phyloP scores from a whole-genome alignment of 2,113 vertebrate genomes.

The Gopherus flavomarginatus region DNA sequence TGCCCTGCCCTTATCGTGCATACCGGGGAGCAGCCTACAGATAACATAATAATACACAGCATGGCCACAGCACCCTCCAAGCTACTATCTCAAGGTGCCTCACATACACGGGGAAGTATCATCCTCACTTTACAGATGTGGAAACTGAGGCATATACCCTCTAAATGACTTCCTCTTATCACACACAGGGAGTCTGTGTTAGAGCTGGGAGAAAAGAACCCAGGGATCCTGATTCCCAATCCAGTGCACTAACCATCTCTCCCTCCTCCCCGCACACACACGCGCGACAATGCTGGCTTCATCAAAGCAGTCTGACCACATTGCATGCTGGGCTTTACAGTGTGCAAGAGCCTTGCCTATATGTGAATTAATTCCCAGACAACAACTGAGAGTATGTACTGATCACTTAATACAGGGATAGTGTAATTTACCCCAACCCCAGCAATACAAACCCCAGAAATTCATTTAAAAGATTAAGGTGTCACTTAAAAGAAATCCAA shows the following conservation, averaged over 20 bases:
- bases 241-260: not conserved
- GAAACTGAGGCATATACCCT: not conserved
- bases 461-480: not conserved
- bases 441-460: rapidly evolving
- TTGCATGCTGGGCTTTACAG: not conserved
- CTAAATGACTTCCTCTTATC: slow-evolving; percentile 4
- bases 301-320: not conserved
- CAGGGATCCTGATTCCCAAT: not conserved
- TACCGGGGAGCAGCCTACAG: slow-evolving; percentile 34
- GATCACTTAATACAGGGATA: not conserved
- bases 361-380: not conserved
- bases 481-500: not conserved
- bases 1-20: not conserved
- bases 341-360: not conserved
- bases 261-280: not conserved
- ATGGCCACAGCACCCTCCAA: not conserved
- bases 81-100: not conserved
- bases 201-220: not conserved
- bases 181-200: not conserved
- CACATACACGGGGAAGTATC: not conserved
- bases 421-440: rapidly evolving
- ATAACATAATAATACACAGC: not conserved
- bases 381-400: not conserved
- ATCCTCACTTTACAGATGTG: not conserved
- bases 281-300: not conserved